Evolutionary conservation across 2,113 vertebrate species (phyloP).

Genomic region (Dicrurus megarhynchus): DNA sequence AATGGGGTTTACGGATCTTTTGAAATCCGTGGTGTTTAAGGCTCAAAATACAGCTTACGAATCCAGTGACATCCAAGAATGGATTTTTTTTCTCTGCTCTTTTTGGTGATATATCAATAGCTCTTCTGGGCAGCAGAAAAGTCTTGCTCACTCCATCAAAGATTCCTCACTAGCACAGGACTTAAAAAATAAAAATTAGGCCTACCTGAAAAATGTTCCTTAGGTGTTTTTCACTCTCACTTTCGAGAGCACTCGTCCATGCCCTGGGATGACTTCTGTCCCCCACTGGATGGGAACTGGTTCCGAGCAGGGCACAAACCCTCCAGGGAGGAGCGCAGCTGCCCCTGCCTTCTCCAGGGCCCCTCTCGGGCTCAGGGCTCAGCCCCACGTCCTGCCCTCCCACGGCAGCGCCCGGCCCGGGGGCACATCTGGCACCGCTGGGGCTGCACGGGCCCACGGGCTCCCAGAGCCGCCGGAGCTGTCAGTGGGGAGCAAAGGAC

Average conservation of each 20-base stretch:
- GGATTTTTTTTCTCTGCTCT: not conserved
- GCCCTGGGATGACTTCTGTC: too few relatives aligned
- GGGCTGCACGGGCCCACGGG: too few relatives aligned
- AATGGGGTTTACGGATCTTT: not conserved
- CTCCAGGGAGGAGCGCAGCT: too few relatives aligned
- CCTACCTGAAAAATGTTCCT: not conserved
- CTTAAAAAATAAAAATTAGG: not conserved
- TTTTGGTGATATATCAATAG: not conserved
- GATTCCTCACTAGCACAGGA: not conserved
- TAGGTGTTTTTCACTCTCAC: not conserved
- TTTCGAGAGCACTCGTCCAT: not conserved
- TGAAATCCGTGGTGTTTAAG: not conserved
- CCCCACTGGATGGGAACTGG: too few relatives aligned
- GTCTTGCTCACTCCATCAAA: not conserved
- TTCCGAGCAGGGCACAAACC: too few relatives aligned
- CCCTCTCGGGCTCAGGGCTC: too few relatives aligned
- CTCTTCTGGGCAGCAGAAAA: not conserved
- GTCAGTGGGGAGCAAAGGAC: not conserved
- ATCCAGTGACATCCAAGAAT: not conserved
- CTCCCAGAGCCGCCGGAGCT: not conserved
- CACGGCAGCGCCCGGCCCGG: too few relatives aligned
- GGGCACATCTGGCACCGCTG: too few relatives aligned
- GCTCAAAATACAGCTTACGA: not conserved
- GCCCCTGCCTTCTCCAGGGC: too few relatives aligned
- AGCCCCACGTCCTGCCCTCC: too few relatives aligned